phyloP scores from a whole-genome alignment of 1,140 invertebrate genomes.

The Drosophila ficusphila region DNA sequence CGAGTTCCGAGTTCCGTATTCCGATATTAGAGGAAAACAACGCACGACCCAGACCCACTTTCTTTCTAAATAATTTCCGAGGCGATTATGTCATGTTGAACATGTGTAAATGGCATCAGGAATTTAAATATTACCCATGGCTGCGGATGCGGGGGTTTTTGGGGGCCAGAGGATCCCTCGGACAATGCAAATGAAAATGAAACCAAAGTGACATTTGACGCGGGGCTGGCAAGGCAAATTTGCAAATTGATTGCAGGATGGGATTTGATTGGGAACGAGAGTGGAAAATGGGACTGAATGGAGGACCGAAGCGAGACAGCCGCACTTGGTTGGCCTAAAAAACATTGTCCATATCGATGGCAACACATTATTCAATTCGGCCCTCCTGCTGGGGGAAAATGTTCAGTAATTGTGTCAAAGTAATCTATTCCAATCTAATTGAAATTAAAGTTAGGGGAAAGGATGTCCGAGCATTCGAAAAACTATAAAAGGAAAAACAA shows the following conservation, averaged over 20 bases:
- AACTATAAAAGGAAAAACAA: no score
- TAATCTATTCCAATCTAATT: no score
- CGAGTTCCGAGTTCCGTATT: slow-evolving; percentile 35
- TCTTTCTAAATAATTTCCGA: slow-evolving; percentile 67
- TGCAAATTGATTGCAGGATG: slow-evolving; percentile 52
- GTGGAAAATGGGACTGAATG: slow-evolving; percentile 1
- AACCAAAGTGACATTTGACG: slow-evolving; percentile 61
- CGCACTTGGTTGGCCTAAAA: not conserved
- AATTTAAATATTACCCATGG: slow-evolving; percentile 56
- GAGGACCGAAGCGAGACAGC: not conserved
- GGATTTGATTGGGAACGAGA: slow-evolving; percentile 12
- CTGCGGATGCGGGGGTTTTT: slow-evolving; percentile 2
- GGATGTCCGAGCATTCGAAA: no score
- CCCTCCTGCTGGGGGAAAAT: not conserved
- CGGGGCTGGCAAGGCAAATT: slow-evolving; percentile 31
- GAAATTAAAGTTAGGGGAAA: no score
- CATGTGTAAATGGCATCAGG: slow-evolving; percentile 68
- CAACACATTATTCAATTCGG: no score
- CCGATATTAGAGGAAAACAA: slow-evolving; percentile 11
- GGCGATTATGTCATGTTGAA: slow-evolving; percentile 78
- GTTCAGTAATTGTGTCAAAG: not conserved
- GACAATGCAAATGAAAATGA: slow-evolving; percentile 61
- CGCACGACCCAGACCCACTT: slow-evolving; percentile 4
- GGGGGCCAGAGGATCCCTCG: no score
- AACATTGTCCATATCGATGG: slow-evolving; percentile 6